Base-by-base conservation (phyloP, 2,113 vertebrate species). In the Myiagra hebetior region DNA sequence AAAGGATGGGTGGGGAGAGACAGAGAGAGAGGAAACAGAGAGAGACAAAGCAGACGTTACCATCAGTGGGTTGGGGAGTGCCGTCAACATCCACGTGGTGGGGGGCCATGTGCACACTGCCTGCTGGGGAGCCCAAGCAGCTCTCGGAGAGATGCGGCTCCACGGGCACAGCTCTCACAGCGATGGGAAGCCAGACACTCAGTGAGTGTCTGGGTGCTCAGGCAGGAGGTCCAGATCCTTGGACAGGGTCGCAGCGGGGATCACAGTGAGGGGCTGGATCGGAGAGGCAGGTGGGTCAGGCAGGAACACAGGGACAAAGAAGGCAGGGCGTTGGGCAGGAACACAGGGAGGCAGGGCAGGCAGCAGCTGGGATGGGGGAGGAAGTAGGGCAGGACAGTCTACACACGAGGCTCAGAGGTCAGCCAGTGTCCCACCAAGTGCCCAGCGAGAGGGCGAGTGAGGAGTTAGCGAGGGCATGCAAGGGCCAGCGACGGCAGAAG, bases 261-360 rank as follows among this genome's bases (percentile, higher is more conserved):
- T 37, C 4, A 20, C 5, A 2, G 21, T 8, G 3, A 2, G 2
- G 15, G 26, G 33, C 42, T 47, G 55, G 42, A 6, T 59, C 1
- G 4, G 6, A 47, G 44, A 47, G n/a, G 42, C 15, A 3, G 42
- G 42, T 14, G 27, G 9, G 26, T 75, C 11, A 17, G 3, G 42
- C 33, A 46, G 55, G 52, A n/a, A 11, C 2, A 10, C 41, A 28
- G 33, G 31, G 24, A 35, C 21, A 10, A 16, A 44, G 52, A 23
- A n/a, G 23, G 6, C 39, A 28, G 30, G 52, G 44, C 5, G 1
- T 35, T 3, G 3, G 42, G 8, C 42, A 75, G 33, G 41, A 46
- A 4, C 41, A 46, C 33, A 17, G 26, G 33, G 26, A 57, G 26
- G 33, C 53, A 75, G 72, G 33, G 46, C 33, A 23, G 72, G 23